Conservation (phyloP, 2,888 invertebrate genomes). For the Patella depressa region DNA sequence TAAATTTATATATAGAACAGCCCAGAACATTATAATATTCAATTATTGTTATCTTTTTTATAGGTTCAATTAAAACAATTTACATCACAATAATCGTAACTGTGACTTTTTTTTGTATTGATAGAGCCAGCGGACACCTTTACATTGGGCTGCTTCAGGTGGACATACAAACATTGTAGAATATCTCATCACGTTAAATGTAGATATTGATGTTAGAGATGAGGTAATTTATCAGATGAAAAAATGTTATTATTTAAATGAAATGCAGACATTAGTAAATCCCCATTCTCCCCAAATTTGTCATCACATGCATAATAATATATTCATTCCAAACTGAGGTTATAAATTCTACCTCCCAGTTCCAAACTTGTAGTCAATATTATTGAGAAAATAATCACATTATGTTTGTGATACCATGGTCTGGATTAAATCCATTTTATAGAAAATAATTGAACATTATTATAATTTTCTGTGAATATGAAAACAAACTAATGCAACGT, state of each 20-base stretch:
- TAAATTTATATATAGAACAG: not conserved
- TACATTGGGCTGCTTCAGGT: conserved; percentile 88
- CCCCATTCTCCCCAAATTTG: too few relatives aligned
- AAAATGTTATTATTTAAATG: too few relatives aligned
- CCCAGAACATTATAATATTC: not conserved
- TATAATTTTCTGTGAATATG: not conserved
- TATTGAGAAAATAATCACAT: too few relatives aligned
- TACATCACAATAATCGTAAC: not conserved
- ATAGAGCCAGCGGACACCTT: conserved; percentile 75
- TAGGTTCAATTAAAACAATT: not conserved
- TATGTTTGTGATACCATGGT: too few relatives aligned
- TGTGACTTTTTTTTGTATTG: conserved; percentile 28
- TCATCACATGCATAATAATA: too few relatives aligned
- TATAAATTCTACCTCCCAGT: too few relatives aligned
- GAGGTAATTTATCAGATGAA: conserved; percentile 75
- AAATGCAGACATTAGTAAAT: too few relatives aligned
- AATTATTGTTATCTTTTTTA: not conserved
- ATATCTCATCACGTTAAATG: conserved; percentile 78
- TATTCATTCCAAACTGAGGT: too few relatives aligned
- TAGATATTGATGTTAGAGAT: conserved; percentile 81
- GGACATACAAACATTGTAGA: conserved; percentile 83
- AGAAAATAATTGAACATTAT: too few relatives aligned
- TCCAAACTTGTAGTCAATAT: too few relatives aligned
- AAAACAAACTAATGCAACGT: not conserved
- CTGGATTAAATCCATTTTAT: too few relatives aligned